Base-by-base conservation (phyloP, 2,888 invertebrate species). In the Torymus texanus region DNA sequence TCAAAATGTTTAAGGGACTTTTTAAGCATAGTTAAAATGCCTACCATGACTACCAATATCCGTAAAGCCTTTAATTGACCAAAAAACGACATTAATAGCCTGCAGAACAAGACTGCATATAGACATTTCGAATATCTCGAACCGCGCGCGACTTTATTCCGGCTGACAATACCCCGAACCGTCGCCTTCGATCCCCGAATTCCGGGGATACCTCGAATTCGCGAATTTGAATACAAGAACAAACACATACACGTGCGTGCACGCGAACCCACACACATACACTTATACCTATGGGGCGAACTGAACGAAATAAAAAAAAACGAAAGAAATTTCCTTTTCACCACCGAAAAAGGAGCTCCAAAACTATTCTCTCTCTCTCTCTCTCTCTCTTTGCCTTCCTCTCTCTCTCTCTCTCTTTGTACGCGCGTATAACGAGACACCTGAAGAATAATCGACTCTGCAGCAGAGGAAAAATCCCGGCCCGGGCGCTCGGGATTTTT, bases 401-500 rank as follows among this genome's bases (percentile, higher is more conserved):
- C 41, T 41, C 41, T 41, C 4, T 5, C 8, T 41, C 1, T 8
- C 29, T 24, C 62, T 29, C 62, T 62, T 29, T 62, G 62, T 62
- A 29, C 24, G 29, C 18, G 62, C 62, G 18, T 62, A 62, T 41
- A 41, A 62, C 62, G 62, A 62, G 62, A 21, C 59, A 59, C 59
- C 16, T 4, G 59, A 11, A 59, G 18, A n/a, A 59, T 16, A 16
- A 59, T 16, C 59, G 59, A 18, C n/a, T 18, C 11, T 24, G 13
- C 2, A 61, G 61, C 21, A 13, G 1, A 12, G 53, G 68, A 68
- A 68, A 68, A 68, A 68, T 68, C 68, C 68, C 29, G 56, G n/a
- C 2, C 16, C 50, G 63, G n/a, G 63, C 14, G 4, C 10, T 59
- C 59, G 21, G 41, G 18, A n/a, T 51, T 67, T 41, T 67, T 62